These are phyloP conservation scores for Vollenhovia emeryi DNA, from an alignment of 1,140 invertebrate species.

Conservation along the genomic window DNA sequence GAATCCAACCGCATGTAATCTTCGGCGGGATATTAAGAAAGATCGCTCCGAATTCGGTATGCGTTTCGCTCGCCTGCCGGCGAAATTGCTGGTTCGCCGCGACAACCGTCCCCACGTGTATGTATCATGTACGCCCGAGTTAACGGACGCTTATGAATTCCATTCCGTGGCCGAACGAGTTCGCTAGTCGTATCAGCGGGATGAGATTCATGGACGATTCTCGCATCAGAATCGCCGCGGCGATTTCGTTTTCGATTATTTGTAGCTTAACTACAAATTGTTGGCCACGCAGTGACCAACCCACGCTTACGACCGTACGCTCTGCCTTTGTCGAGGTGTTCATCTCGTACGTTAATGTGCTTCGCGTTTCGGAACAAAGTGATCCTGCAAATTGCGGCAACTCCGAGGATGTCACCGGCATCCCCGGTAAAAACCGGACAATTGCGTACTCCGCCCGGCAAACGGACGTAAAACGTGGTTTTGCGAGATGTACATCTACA, in stretches of 20 bases:
- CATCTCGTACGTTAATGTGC: background rate
- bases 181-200: conserved; percentile 9
- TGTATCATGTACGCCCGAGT: background rate
- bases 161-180: conserved; percentile 16
- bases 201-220: background rate
- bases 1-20: background rate
- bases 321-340: background rate
- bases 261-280: background rate
- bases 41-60: background rate
- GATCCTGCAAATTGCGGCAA: conserved; percentile 29
- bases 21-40: conserved; percentile 27
- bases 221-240: background rate
- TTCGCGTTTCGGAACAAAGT: conserved; percentile 14
- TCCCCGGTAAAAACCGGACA: conserved; percentile 11
- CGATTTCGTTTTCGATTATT: conserved; percentile 25
- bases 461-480: background rate
- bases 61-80: background rate
- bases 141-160: conserved; percentile 26
- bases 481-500: background rate
- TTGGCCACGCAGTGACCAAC: background rate
- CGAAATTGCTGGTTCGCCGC: conserved; percentile 34
- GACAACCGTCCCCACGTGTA: background rate
- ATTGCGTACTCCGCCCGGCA: background rate
- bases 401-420: background rate
- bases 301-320: background rate